Evolutionary conservation across 1,140 invertebrate species (phyloP), one percentile per base, ranked within the genome.

Genomic region (Melipona quadrifasciata): DNA sequence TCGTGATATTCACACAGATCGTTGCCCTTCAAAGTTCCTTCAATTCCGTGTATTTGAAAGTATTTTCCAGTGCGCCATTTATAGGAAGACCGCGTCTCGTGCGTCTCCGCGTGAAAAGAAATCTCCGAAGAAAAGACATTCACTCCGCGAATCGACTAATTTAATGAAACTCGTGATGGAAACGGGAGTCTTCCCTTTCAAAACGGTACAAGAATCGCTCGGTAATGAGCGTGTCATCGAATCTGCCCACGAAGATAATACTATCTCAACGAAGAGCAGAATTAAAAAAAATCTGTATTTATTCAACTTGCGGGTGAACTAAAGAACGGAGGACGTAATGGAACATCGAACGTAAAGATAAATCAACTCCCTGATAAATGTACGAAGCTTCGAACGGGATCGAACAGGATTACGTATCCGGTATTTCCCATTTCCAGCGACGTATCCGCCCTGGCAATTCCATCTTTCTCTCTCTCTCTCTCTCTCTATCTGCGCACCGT

Each of bases 371-470:
- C 6, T 47, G 39, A 6, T 8, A 51, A 68, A 79, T 19, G 55
- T 39, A 34, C 16, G 19, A 17, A 79, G 21, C 0, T 21, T 31
- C 14, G 27, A n/a, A 57, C 16, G 67, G 24, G 75, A 47, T 47
- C 39, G 39, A 47, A 47, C 8, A 47, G 39, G 39, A 47, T 47
- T 47, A 47, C 39, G 39, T 47, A 47, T 47, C 39, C 6, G 39
- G 39, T 47, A 47, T 87, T 87, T 85, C 24, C 74, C 74, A 78
- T 85, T 88, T 88, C 82, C 74, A 85, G 17, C 31, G 74, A 70
- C 68, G 31, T 79, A 85, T 87, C 51, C 78, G 57, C 65, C 55
- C 57, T 72, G 57, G 55, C n/a, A 27, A 10, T 79, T 24, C 24
- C 24, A 58, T 80, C 72, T 87, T 21, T 55, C 34, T 57, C 39